phyloP scores from a whole-genome alignment of 1,140 invertebrate species.

The Aphaenogaster floridana region DNA sequence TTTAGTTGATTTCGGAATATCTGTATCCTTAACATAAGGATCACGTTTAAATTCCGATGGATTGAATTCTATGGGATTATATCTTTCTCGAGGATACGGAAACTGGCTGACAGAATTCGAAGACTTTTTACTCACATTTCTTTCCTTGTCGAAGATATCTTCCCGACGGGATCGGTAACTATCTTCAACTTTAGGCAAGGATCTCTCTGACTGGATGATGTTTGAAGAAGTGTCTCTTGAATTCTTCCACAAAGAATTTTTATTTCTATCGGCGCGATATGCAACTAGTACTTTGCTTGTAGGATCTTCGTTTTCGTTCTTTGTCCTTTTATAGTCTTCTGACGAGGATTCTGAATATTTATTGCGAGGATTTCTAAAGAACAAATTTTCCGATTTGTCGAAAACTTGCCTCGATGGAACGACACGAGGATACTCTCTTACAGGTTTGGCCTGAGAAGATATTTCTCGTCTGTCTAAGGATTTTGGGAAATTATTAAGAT shows the following conservation, averaged over 20 bases:
- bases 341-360: conserved; percentile 4
- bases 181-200: background rate
- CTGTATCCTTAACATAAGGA: background rate
- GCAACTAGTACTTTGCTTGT: background rate
- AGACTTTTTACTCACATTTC: background rate
- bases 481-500: background rate
- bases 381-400: background rate
- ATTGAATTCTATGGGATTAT: background rate
- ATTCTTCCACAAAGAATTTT: background rate
- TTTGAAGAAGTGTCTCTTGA: conserved; percentile 3
- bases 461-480: conserved; percentile 1
- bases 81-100: background rate
- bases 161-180: background rate
- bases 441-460: background rate
- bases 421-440: background rate
- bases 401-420: conserved; percentile 6
- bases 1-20: background rate
- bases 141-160: background rate
- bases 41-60: background rate
- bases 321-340: background rate
- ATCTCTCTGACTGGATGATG: background rate
- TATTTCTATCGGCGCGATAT: conserved; percentile 21
- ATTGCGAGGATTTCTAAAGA: conserved; percentile 26
- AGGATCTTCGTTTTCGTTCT: background rate
- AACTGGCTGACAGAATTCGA: background rate